A percentile compares a stretch with the other conserved stretches of the same genome.
phyloP scores from a whole-genome alignment of 1,140 invertebrate genomes.

The Gerris buenoi region DNA sequence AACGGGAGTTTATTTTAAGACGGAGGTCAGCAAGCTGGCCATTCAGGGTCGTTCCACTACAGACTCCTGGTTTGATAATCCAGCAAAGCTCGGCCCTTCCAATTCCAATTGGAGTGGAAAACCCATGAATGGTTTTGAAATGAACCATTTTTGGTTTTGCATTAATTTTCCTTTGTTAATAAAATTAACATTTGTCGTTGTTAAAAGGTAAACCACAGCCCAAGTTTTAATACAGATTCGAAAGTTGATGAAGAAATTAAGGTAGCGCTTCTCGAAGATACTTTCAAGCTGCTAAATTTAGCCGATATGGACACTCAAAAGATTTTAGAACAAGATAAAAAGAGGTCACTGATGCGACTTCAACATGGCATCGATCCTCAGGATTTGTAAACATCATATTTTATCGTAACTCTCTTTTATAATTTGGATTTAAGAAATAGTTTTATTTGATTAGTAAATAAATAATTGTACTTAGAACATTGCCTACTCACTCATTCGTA shows the following conservation, averaged over 20 bases:
- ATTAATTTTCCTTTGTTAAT: too few species aligned
- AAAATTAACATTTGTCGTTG: too few species aligned
- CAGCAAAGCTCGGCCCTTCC: not conserved
- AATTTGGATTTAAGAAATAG: not conserved
- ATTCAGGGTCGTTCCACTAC: not conserved
- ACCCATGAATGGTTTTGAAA: too few species aligned
- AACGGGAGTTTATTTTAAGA: not conserved
- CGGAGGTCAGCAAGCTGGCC: not conserved
- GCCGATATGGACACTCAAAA: constrained; percentile 60
- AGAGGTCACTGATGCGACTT: constrained; percentile 45
- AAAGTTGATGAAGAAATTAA: constrained; percentile 71
- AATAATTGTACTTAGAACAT: too few species aligned
- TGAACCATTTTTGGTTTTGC: too few species aligned
- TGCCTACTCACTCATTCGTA: not conserved
- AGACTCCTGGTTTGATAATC: not conserved
- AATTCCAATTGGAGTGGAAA: not conserved
- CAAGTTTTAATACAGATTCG: constrained; percentile 77
- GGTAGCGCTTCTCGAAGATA: constrained; percentile 61
- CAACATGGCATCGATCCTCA: constrained; percentile 3
- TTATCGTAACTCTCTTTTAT: not conserved
- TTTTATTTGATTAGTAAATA: not conserved
- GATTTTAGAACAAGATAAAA: constrained; percentile 51
- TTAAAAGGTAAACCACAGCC: constrained; percentile 83
- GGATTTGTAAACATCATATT: not conserved
- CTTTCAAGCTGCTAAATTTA: constrained; percentile 67